These are phyloP conservation scores for Butorides virescens DNA, from an alignment of 2,113 vertebrate genomes.

Conservation along the genomic window DNA sequence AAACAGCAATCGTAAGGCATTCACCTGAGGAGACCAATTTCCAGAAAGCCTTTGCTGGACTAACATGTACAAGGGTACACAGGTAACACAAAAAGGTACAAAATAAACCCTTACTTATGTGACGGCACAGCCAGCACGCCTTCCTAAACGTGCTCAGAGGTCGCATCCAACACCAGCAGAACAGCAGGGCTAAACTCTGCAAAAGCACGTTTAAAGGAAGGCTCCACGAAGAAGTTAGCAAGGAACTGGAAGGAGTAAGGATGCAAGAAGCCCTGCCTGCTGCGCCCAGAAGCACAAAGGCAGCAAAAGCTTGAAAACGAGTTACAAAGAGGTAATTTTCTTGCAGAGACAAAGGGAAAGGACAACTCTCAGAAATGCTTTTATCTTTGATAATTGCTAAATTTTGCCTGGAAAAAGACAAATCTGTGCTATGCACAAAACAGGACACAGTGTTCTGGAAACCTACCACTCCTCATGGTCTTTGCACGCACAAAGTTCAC, in stretches of 20 bases:
- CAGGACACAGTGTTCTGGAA: neutral
- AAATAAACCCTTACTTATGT: neutral
- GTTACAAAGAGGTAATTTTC: neutral
- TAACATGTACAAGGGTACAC: neutral
- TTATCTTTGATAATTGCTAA: neutral
- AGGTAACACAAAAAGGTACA: neutral
- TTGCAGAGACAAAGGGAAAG: neutral
- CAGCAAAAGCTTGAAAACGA: neutral
- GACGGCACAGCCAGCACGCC: fast-evolving
- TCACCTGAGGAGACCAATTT: neutral
- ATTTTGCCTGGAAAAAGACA: neutral
- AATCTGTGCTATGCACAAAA: neutral
- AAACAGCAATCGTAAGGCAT: neutral
- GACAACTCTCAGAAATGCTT: neutral
- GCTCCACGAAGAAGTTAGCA: neutral
- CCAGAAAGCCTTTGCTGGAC: neutral
- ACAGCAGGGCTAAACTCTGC: neutral
- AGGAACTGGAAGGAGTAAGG: neutral
- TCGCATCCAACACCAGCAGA: neutral
- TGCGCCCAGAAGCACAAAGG: neutral
- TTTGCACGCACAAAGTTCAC: neutral
- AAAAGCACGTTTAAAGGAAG: neutral
- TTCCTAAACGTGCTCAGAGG: neutral
- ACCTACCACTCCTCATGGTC: neutral
- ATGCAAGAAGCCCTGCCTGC: neutral